Evolutionary conservation across 1,140 invertebrate species (phyloP).

Genomic region (Drosophila mayri): DNA sequence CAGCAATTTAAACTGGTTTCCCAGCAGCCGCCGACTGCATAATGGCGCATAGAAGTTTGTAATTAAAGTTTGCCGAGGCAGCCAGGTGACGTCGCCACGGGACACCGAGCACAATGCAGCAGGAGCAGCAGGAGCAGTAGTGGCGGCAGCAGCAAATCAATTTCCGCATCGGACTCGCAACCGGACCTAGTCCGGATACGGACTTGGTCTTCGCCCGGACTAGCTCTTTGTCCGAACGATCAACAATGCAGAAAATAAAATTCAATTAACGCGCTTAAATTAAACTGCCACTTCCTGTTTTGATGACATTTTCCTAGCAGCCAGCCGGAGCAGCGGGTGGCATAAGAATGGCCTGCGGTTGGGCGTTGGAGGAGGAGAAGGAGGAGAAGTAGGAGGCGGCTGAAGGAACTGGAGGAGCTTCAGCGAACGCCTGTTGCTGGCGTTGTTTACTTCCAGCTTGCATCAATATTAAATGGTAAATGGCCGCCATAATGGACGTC

Average conservation of each 20-base stretch:
- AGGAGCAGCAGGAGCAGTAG: constrained; percentile 27
- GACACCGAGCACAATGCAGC: constrained; percentile 40
- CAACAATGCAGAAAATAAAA: constrained; percentile 78
- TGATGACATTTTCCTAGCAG: constrained; percentile 83
- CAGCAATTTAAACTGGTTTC: constrained; percentile 66
- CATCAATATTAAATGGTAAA: constrained; percentile 65
- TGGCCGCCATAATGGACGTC: constrained; percentile 50
- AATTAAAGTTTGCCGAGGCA: constrained; percentile 77
- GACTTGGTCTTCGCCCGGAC: constrained; percentile 23
- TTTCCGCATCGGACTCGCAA: constrained; percentile 55
- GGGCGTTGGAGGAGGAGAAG: neutral
- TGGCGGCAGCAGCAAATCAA: constrained; percentile 67
- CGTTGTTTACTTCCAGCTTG: constrained; percentile 36
- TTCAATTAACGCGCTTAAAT: constrained; percentile 85
- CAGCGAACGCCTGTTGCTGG: constrained; percentile 39
- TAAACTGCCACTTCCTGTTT: constrained; percentile 85
- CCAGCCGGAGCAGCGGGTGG: constrained; percentile 23
- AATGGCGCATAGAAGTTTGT: constrained; percentile 65
- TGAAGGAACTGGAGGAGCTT: neutral
- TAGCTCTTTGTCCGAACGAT: constrained; percentile 22
- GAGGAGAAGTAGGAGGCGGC: neutral
- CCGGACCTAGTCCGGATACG: constrained; percentile 21
- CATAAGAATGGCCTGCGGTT: constrained; percentile 24
- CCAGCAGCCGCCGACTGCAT: constrained; percentile 36
- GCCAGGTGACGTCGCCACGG: constrained; percentile 46